Conservation (phyloP, 2,113 vertebrate genomes). For the Chauna torquata region DNA sequence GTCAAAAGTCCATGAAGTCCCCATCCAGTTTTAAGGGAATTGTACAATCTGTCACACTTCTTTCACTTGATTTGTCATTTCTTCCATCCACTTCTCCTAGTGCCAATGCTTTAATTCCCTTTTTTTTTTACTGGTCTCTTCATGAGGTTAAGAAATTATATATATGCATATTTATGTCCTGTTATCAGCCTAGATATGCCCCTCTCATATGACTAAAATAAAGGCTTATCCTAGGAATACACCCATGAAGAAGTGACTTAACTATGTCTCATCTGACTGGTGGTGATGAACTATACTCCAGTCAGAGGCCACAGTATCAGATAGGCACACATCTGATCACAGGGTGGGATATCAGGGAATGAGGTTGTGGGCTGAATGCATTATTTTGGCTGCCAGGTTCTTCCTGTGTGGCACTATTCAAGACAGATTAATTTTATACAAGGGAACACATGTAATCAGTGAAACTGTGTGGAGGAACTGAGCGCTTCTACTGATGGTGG, state of each 20-base stretch:
- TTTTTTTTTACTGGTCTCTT: not conserved
- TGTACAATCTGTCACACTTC: not conserved
- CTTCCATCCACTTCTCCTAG: not conserved
- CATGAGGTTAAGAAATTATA: not conserved
- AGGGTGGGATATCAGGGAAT: not conserved
- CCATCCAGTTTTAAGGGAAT: not conserved
- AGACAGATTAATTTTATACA: not conserved
- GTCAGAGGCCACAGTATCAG: not conserved
- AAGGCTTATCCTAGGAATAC: not conserved
- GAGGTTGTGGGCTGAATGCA: not conserved
- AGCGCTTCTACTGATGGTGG: rapidly evolving
- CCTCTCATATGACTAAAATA: not conserved
- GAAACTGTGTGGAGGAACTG: not conserved
- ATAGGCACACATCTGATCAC: not conserved
- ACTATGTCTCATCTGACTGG: not conserved
- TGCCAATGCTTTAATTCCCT: not conserved
- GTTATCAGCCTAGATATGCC: not conserved
- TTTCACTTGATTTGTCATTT: not conserved
- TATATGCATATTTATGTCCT: not conserved
- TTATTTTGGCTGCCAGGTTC: not conserved
- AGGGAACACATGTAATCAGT: not conserved
- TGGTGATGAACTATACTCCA: not conserved
- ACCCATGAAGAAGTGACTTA: not conserved
- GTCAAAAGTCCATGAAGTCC: not conserved
- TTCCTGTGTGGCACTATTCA: not conserved